Base-by-base conservation (phyloP, 2,888 invertebrate species). In the Diarsia dahlii region DNA sequence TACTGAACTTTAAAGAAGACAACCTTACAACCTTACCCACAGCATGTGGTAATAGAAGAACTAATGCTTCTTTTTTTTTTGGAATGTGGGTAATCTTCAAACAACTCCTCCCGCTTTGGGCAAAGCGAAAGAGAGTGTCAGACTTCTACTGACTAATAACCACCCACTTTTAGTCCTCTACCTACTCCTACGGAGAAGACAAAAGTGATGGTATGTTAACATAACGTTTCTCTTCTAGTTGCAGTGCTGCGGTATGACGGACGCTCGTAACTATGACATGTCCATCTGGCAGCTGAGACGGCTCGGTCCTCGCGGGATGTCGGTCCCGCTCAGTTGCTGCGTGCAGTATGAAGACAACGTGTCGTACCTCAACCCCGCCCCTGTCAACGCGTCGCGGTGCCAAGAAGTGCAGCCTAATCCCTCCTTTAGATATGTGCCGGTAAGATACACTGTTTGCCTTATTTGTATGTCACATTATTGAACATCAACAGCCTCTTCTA, bases 251-350 rank as follows among this genome's bases (percentile, higher is more conserved):
- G 98, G 98, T 46, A 98, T 98, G 93, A 97, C 97, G 67, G 97
- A 97, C 87, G 98, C 98, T 12, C 97, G 97, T 79, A 98, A 98
- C 96, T 98, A 98, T 93, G 98, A 98, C 89, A 98, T 98, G 86
- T 98, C 98, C 0, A 94, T 97, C 90, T 98, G 98, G 98, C 97
- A 98, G 82, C 94, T 98, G 68, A 97, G 98, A 89, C 97, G 98
- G 81, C 97, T 98, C 62, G 98, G 98, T 0, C 97, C 98, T 82
- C 97, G 97, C 77, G 97, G 97, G 71, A 95, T 97, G 93, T 95
- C 97, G 0, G 98, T 98, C 39, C 98, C 98, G 58, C 95, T 97
- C 8, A 97, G 97, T 71, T 98, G 98, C 90, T 98, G 98, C 92
- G 97, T 98, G 74, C 97, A 97, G 75, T 97, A 97, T 88, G 91